Base-by-base conservation (phyloP, 2,113 vertebrate species). In the Cryptotis parvus region DNA sequence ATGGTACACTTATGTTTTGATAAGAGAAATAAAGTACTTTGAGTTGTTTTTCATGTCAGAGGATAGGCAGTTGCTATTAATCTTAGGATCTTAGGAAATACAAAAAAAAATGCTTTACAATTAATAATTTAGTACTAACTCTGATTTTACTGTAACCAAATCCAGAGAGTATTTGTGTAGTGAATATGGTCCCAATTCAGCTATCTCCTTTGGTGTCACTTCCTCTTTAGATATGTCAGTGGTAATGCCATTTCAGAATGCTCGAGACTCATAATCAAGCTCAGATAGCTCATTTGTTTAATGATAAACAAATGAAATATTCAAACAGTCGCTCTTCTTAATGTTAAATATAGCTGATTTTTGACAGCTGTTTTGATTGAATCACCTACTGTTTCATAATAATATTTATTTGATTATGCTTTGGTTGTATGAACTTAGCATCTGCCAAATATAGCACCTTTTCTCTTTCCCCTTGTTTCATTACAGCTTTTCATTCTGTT, bases 1-100 rank as follows among this genome's bases (percentile, higher is more conserved):
- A 66, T 73, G 72, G 74, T 78, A 73, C 58, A 35, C 52, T 94
- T 90, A 77, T 7, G 89, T 76, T 84, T 91, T 90, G 3, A 77
- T 90, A 12, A 69, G 90, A 82, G 70, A 91, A 86, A 33, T 49
- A 73, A 87, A 79, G 11, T n/a, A 41, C 52, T 78, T 55, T 86
- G 31, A 92, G 55, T 66, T 87, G 55, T 66, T 52, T 93, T 27
- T 75, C 27, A 43, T 76, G 92, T 88, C 37, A 86, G 55, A 84
- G 72, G 52, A 9, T 83, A 80, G 49, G 41, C 83, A 69, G 66
- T 66, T 58, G 29, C 65, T 63, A 24, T 31, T 31, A n/a, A n/a
- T n/a, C n/a, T 27, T 35, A 61, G 43, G 45, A 83, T 87, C 35
- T 69, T 83, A 87, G 33, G 24, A 87, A 85, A 82, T 81, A 37